phyloP scores from a whole-genome alignment of 53 echinoderm and acorn worm genomes.

The Glandiceps talaboti region DNA sequence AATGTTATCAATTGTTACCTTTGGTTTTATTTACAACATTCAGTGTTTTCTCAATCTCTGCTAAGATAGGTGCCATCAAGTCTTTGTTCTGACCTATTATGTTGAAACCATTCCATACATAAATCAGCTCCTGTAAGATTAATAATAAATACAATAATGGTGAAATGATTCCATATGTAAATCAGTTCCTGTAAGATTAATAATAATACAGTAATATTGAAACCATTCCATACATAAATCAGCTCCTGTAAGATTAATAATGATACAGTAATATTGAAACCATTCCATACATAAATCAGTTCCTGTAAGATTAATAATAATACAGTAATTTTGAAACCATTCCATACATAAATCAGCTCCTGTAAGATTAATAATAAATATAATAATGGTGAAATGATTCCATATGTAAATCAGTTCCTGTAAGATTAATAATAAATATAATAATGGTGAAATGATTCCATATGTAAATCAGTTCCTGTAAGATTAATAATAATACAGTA shows the following conservation, averaged over 20 bases:
- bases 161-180: no score
- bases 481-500: no score
- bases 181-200: constrained; percentile 85
- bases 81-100: constrained; percentile 77
- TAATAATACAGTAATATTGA: constrained; percentile 64
- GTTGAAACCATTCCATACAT: constrained; percentile 93
- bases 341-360: constrained; percentile 96
- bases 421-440: no score
- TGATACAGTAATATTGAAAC: constrained; percentile 71
- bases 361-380: no score
- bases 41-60: constrained; percentile 52
- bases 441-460: no score
- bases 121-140: constrained; percentile 87
- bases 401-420: constrained; percentile 92
- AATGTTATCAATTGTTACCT: no score
- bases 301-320: no score
- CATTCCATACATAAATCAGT: constrained; percentile 94
- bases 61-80: constrained; percentile 55
- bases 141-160: no score
- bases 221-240: constrained; percentile 96
- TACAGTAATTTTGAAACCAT: constrained; percentile 81
- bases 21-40: constrained; percentile 65
- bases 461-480: constrained; percentile 84
- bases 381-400: constrained; percentile 86
- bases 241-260: no score